Conservation (phyloP, 1,140 invertebrate species). For the Monomorium pharaonis region DNA sequence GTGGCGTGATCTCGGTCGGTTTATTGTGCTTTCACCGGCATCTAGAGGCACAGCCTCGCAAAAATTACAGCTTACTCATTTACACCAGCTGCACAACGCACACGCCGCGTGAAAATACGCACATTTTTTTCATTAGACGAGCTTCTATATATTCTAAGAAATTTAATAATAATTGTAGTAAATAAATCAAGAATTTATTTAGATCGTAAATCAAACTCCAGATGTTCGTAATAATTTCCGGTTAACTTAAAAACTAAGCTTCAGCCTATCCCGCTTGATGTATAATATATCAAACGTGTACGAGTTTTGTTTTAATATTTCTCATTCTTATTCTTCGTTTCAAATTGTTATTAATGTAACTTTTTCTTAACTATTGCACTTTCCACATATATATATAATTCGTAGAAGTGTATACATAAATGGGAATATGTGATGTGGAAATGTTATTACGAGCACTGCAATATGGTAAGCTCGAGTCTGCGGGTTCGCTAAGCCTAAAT, state of each 20-base stretch:
- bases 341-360: not conserved
- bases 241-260: not conserved
- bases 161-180: not conserved
- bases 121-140: not conserved
- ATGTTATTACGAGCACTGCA: not conserved
- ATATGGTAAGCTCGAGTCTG: not conserved
- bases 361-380: not conserved
- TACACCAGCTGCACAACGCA: not conserved
- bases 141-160: not conserved
- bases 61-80: constrained; percentile 27
- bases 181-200: not conserved
- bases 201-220: not conserved
- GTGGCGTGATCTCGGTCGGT: constrained; percentile 56
- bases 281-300: not conserved
- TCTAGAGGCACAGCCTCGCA: not conserved
- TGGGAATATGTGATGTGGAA: not conserved
- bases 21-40: constrained; percentile 63
- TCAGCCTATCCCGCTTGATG: not conserved
- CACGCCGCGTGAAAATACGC: not conserved
- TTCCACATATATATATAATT: too few species aligned
- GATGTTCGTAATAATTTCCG: not conserved
- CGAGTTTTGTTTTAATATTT: not conserved
- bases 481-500: not conserved
- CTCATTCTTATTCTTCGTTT: not conserved
- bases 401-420: not conserved